Evolutionary conservation across 2,797 vertebrate genomes (phyloP).

Genomic region (Linurgus olivaceus): DNA sequence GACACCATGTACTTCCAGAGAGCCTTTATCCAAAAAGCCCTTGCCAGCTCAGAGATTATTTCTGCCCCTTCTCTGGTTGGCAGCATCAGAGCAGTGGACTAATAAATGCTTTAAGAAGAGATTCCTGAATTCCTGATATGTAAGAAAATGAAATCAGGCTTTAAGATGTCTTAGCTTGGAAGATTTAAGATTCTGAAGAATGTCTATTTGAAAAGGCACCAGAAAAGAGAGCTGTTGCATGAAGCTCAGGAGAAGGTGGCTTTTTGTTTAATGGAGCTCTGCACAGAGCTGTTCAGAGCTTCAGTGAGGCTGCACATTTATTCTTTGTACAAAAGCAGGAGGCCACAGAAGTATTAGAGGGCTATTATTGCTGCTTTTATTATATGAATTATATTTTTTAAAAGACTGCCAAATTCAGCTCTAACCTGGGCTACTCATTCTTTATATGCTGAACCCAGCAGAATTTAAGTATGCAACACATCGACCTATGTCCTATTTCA

Average conservation of each 20-base stretch:
- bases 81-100: background rate
- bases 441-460: background rate
- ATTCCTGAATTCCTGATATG: background rate
- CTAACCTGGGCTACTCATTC: background rate
- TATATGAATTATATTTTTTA: background rate
- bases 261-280: background rate
- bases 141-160: background rate
- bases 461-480: background rate
- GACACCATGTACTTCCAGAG: accelerated
- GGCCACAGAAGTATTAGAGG: background rate
- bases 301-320: background rate
- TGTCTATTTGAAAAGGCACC: background rate
- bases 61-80: background rate
- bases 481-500: background rate
- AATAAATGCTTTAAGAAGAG: background rate
- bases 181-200: background rate
- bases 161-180: background rate
- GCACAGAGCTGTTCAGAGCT: background rate
- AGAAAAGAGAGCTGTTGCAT: background rate
- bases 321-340: background rate
- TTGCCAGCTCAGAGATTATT: background rate
- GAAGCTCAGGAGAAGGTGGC: background rate
- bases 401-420: background rate
- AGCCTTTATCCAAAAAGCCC: background rate
- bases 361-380: background rate